Conservation (phyloP, 1,140 invertebrate species). For the Cotesia chilonis region DNA sequence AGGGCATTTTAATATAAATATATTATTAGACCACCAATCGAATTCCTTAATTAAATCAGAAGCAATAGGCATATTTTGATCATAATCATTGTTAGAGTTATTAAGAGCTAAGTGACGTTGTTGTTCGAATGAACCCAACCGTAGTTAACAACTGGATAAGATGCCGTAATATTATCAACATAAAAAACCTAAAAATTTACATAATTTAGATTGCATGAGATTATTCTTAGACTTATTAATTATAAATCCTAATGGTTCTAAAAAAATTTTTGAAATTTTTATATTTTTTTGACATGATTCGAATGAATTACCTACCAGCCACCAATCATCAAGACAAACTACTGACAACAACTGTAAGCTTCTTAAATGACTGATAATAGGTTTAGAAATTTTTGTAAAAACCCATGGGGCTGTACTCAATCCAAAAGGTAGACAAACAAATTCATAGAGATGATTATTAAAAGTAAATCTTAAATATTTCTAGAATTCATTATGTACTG, state of each 20-base stretch:
- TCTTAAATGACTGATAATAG: slow-evolving; percentile 38
- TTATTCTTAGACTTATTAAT: slow-evolving; percentile 40
- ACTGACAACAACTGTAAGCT: slow-evolving; percentile 31
- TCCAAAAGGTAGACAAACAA: slow-evolving; percentile 39
- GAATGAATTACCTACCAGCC: slow-evolving; percentile 24
- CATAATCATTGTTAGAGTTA: slow-evolving; percentile 33
- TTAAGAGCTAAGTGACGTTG: slow-evolving; percentile 36
- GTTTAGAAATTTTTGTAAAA: slow-evolving; percentile 44
- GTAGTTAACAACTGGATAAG: slow-evolving; percentile 43
- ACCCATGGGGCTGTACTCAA: slow-evolving; percentile 34
- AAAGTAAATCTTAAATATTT: slow-evolving; percentile 43
- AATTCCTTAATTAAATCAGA: background rate
- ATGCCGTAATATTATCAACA: slow-evolving; percentile 39
- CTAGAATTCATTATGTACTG: slow-evolving; percentile 28
- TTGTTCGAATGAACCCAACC: slow-evolving; percentile 44
- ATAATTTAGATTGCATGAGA: slow-evolving; percentile 22
- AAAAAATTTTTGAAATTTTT: slow-evolving; percentile 13
- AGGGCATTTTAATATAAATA: background rate
- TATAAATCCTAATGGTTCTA: slow-evolving; percentile 45
- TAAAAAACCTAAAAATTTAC: slow-evolving; percentile 47
- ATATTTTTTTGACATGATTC: slow-evolving; percentile 33
- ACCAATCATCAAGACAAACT: slow-evolving; percentile 41
- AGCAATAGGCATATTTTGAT: slow-evolving; percentile 17
- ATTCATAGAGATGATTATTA: slow-evolving; percentile 35
- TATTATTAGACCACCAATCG: background rate